Conservation (phyloP, 2,888 invertebrate species). For the Acleris literana region DNA sequence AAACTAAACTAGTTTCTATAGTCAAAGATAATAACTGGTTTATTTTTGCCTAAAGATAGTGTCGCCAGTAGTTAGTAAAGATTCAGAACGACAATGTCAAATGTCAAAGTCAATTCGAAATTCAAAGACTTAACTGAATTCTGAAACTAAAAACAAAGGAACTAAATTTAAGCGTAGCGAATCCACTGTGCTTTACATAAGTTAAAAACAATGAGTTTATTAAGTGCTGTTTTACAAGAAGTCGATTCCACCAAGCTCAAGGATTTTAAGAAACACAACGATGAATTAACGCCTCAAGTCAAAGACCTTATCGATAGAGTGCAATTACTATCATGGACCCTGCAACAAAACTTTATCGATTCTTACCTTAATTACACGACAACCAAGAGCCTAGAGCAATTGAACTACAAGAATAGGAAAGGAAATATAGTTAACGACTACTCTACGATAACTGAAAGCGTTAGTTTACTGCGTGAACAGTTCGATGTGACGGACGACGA, state of each 20-base stretch:
- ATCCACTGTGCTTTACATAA: constrained; percentile 3
- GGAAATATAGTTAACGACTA: constrained; percentile 61
- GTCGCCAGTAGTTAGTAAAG: background rate
- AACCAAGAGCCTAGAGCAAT: constrained; percentile 72
- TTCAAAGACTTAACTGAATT: constrained; percentile 39
- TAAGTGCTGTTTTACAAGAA: constrained; percentile 69
- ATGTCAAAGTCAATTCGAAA: constrained; percentile 31
- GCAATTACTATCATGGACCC: constrained; percentile 69
- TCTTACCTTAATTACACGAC: constrained; percentile 64
- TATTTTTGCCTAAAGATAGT: background rate
- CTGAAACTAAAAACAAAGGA: no score
- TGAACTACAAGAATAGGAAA: constrained; percentile 70
- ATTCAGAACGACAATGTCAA: constrained; percentile 9
- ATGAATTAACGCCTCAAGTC: constrained; percentile 58
- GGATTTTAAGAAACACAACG: constrained; percentile 62
- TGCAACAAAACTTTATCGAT: constrained; percentile 72
- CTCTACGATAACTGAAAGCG: constrained; percentile 49
- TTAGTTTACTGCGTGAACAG: constrained; percentile 51
- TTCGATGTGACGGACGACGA: constrained; percentile 58
- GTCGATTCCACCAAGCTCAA: constrained; percentile 62
- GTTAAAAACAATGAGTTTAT: constrained; percentile 62
- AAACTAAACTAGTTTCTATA: no score
- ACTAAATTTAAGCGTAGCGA: background rate
- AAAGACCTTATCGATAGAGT: constrained; percentile 67
- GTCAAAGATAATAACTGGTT: no score